phyloP scores from a whole-genome alignment of 2,113 vertebrate genomes.

The Tympanuchus pallidicinctus region DNA sequence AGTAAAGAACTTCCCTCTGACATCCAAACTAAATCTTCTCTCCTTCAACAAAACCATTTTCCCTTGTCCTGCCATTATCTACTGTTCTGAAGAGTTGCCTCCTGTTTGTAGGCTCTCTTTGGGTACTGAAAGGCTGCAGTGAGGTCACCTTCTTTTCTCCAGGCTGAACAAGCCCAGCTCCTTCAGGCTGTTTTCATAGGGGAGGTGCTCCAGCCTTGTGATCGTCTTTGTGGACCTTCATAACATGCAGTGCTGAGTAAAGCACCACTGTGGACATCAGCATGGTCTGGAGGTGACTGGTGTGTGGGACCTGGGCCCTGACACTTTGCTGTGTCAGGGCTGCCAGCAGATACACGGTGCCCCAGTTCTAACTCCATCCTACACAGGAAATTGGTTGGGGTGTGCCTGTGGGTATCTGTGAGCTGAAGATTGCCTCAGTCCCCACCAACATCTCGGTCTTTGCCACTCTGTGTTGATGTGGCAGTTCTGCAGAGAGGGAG shows the following conservation, averaged over 20 bases:
- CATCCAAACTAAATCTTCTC: too few relatives aligned
- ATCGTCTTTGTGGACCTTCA: neutral
- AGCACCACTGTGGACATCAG: neutral
- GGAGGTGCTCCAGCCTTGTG: too few relatives aligned
- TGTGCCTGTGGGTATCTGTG: neutral
- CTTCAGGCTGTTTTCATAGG: too few relatives aligned
- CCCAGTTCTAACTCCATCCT: neutral
- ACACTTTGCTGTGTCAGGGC: accelerated
- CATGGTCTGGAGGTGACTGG: accelerated
- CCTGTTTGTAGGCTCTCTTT: too few relatives aligned
- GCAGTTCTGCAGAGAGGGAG: neutral
- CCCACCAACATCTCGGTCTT: neutral
- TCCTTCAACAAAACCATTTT: too few relatives aligned
- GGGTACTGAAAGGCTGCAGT: too few relatives aligned
- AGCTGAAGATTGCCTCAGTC: neutral
- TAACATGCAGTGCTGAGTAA: accelerated
- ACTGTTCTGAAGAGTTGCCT: too few relatives aligned
- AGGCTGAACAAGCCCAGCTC: too few relatives aligned
- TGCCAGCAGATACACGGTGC: neutral
- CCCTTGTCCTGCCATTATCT: too few relatives aligned
- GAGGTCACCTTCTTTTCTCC: too few relatives aligned
- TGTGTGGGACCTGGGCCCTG: accelerated
- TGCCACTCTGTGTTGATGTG: neutral
- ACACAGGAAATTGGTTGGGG: neutral
- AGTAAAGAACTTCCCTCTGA: too few relatives aligned